phyloP scores from a whole-genome alignment of 2,888 invertebrate species.

The Tetragonisca angustula region DNA sequence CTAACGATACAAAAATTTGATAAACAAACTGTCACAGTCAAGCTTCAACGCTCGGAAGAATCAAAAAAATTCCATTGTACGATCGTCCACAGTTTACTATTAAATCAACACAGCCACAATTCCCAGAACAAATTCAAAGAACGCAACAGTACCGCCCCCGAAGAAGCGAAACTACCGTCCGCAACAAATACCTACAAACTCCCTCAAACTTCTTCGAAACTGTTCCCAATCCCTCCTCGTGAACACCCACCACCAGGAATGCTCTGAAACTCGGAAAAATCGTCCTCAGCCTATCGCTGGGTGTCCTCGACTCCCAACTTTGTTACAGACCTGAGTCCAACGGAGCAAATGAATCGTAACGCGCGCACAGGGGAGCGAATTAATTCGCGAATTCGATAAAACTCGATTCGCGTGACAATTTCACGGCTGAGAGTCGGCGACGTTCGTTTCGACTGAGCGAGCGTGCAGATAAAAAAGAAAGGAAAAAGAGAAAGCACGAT shows the following conservation, averaged over 20 bases:
- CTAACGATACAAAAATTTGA: too few relatives aligned
- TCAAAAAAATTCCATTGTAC: too few relatives aligned
- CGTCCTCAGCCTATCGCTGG: neutral
- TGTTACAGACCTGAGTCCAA: neutral
- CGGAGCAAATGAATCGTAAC: slow-evolving; percentile 23
- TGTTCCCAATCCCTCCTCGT: neutral
- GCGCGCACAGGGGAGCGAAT: slow-evolving; percentile 23
- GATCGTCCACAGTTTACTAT: too few relatives aligned
- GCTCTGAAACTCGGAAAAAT: neutral
- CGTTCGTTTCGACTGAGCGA: slow-evolving; percentile 7
- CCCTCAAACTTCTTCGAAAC: neutral
- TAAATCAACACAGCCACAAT: too few relatives aligned
- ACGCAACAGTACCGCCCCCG: too few relatives aligned
- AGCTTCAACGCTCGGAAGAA: too few relatives aligned
- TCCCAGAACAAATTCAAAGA: too few relatives aligned
- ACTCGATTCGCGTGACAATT: slow-evolving; percentile 40
- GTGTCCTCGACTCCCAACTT: neutral
- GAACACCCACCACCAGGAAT: neutral
- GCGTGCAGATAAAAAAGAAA: slow-evolving; percentile 52
- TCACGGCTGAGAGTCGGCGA: slow-evolving; percentile 36
- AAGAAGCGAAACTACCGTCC: neutral
- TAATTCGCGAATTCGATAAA: slow-evolving; percentile 48
- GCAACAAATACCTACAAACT: neutral
- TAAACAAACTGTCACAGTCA: too few relatives aligned
- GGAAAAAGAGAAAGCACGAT: neutral